Evolutionary conservation across 2,888 invertebrate species (phyloP).

Genomic region (Adela reaumurella): DNA sequence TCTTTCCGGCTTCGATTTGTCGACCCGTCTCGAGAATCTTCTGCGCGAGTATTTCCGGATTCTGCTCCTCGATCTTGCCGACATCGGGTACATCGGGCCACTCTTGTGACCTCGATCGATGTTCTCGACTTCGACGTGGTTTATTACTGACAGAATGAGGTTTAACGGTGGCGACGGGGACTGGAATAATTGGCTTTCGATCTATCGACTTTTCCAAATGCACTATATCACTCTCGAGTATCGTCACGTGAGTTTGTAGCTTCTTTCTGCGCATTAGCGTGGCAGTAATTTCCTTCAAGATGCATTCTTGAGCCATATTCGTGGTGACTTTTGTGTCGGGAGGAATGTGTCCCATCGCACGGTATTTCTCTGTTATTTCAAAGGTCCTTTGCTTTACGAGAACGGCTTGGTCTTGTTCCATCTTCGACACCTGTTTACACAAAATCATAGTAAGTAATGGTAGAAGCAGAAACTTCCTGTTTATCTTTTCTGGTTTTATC

Average conservation of each 20-base stretch:
- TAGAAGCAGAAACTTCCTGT: too few relatives aligned
- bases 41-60: conserved; percentile 84
- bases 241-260: conserved; percentile 75
- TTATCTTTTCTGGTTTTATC: too few relatives aligned
- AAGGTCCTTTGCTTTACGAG: conserved; percentile 70
- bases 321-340: conserved; percentile 60
- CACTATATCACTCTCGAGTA: conserved; percentile 74
- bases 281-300: conserved; percentile 81
- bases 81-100: conserved; percentile 91
- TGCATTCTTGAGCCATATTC: conserved; percentile 72
- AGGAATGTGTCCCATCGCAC: conserved; percentile 51
- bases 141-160: conserved; percentile 42
- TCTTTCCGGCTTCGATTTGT: conserved; percentile 82
- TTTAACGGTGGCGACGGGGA: conserved; percentile 43
- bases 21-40: conserved; percentile 87
- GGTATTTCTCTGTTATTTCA: conserved; percentile 71
- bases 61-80: conserved; percentile 87
- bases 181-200: conserved; percentile 53
- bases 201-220: conserved; percentile 70
- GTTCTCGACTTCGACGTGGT: conserved; percentile 65
- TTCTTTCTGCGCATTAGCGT: conserved; percentile 81
- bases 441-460: conserved; percentile 16
- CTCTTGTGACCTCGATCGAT: conserved; percentile 79
- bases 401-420: conserved; percentile 74
- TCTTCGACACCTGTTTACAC: conserved; percentile 57